phyloP scores from a whole-genome alignment of 2,113 vertebrate genomes.

The Onychorhynchus coronatus region DNA sequence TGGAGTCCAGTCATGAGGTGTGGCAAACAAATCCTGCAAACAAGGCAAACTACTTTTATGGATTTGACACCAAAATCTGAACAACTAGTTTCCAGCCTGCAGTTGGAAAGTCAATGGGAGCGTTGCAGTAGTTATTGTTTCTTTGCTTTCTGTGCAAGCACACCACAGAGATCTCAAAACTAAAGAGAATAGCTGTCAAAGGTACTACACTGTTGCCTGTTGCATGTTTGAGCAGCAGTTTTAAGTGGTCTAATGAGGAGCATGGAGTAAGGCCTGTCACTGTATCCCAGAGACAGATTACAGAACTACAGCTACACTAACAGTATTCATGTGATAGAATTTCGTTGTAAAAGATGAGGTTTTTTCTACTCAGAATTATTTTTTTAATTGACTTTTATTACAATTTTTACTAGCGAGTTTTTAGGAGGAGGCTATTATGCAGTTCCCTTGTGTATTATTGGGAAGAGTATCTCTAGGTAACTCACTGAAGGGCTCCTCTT shows the following conservation, averaged over 20 bases:
- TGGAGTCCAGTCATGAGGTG: not conserved
- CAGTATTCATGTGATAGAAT: not conserved
- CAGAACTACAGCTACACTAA: not conserved
- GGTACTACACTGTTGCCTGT: not conserved
- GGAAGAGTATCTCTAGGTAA: not conserved
- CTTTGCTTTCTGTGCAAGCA: not conserved
- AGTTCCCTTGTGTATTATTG: not conserved
- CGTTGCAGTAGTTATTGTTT: not conserved
- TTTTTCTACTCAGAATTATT: not conserved
- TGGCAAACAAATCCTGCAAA: not conserved
- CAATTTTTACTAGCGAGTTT: not conserved
- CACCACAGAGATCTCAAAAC: not conserved
- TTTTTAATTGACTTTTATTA: not conserved
- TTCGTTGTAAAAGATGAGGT: not conserved
- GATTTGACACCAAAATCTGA: not conserved
- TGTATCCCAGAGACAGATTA: not conserved
- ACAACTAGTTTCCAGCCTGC: not conserved
- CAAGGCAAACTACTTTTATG: not conserved
- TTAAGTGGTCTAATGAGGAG: not conserved
- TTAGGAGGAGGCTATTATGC: not conserved
- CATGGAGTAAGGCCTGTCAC: not conserved
- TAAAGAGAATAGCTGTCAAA: not conserved
- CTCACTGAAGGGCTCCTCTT: not conserved
- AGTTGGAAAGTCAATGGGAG: not conserved
- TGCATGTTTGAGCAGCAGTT: not conserved